Evolutionary conservation across 37 sponge, comb jelly and placozoan species (phyloP).

Genomic region (Amphimedon queenslandica): DNA sequence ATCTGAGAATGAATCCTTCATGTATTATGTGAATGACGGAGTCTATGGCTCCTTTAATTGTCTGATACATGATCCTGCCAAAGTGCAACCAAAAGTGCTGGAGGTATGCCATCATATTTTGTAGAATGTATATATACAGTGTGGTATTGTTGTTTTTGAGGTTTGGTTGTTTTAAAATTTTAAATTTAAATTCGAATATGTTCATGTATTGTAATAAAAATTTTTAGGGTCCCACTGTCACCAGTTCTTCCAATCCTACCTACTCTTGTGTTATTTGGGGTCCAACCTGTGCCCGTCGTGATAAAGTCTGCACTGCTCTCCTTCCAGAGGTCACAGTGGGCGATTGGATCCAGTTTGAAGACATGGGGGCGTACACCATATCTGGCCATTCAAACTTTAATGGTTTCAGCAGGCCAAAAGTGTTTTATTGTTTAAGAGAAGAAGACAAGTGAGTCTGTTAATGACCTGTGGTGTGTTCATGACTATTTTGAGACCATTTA

Average conservation of each 20-base stretch:
- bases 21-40: constrained; percentile 94
- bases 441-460: constrained; percentile 21
- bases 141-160: not conserved
- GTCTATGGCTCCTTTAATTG: constrained; percentile 92
- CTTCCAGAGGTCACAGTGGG: constrained; percentile 80
- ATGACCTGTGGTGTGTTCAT: too few relatives aligned
- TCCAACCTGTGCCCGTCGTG: constrained; percentile 87
- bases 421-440: constrained; percentile 61
- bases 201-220: too few relatives aligned
- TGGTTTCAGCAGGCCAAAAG: constrained; percentile 64
- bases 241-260: too few relatives aligned
- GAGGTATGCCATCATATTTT: constrained; percentile 8
- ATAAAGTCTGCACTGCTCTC: constrained; percentile 40
- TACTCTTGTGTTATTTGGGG: constrained; percentile 68
- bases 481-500: too few relatives aligned
- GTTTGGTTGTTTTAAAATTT: too few relatives aligned
- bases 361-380: constrained; percentile 94
- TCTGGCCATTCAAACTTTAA: constrained; percentile 71
- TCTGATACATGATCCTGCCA: constrained; percentile 43
- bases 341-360: constrained; percentile 86
- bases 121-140: not conserved
- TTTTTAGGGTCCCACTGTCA: too few relatives aligned
- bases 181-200: too few relatives aligned
- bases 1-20: constrained; percentile 20
- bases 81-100: constrained; percentile 13